Evolutionary conservation across 2,797 vertebrate species (phyloP).

Genomic region (Sebastiscus tertius): DNA sequence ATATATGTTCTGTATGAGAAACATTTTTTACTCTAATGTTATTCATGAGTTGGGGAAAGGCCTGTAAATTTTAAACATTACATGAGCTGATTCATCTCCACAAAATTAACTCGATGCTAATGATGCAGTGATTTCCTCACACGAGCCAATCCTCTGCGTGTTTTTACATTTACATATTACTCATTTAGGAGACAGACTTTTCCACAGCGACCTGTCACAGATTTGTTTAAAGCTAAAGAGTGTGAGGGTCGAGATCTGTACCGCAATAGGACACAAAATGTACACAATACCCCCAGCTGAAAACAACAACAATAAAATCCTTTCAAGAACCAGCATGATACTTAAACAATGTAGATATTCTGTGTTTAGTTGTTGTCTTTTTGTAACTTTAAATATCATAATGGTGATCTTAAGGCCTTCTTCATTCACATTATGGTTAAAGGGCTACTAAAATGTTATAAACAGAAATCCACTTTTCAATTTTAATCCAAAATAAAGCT

Average conservation of each 20-base stretch:
- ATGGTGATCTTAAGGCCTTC: not conserved
- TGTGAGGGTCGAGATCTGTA: too few relatives aligned
- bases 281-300: not conserved
- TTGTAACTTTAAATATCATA: not conserved
- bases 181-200: not conserved
- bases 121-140: not conserved
- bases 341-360: too few relatives aligned
- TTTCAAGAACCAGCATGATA: not conserved
- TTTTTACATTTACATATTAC: not conserved
- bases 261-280: not conserved
- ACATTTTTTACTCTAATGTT: not conserved
- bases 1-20: not conserved
- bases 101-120: not conserved
- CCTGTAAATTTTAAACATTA: not conserved
- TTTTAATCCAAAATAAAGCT: not conserved
- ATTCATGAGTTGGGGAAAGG: conserved; percentile 2
- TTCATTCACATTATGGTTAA: not conserved
- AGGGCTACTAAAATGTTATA: not conserved
- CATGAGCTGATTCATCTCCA: not conserved
- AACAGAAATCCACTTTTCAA: not conserved
- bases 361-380: too few relatives aligned
- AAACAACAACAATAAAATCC: not conserved
- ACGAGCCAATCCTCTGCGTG: not conserved
- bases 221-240: not conserved
- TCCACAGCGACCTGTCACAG: not conserved